phyloP scores from a whole-genome alignment of 2,797 vertebrate genomes.

The Melopsittacus undulatus region DNA sequence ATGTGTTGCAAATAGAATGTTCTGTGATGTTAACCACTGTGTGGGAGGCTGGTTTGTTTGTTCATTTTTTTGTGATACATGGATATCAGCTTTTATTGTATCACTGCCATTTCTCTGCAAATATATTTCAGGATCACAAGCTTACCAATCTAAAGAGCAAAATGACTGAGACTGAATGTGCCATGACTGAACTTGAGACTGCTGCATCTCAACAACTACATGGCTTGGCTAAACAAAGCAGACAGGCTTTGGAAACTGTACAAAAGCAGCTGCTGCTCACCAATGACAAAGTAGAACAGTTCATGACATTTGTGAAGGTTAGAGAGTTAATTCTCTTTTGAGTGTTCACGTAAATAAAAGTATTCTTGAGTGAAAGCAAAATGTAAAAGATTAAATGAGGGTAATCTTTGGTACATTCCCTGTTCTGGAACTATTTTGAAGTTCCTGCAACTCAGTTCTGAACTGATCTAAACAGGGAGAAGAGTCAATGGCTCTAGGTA shows the following conservation, averaged over 20 bases:
- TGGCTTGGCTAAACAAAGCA: slow-evolving; percentile 84
- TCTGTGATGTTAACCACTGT: not conserved
- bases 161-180: slow-evolving; percentile 79
- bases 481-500: not conserved
- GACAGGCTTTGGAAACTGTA: slow-evolving; percentile 80
- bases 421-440: not conserved
- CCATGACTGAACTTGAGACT: slow-evolving; percentile 82
- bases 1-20: not conserved
- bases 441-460: not conserved
- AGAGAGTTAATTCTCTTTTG: slow-evolving; percentile 13
- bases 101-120: not conserved
- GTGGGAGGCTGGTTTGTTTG: not conserved
- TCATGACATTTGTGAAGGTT: slow-evolving; percentile 88
- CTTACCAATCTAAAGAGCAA: slow-evolving; percentile 79
- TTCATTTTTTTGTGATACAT: not conserved
- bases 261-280: slow-evolving; percentile 81
- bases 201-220: slow-evolving; percentile 84
- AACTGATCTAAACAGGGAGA: not conserved
- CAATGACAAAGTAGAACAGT: slow-evolving; percentile 83
- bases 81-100: not conserved
- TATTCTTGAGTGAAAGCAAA: not conserved
- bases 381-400: not conserved
- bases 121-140: slow-evolving; percentile 79
- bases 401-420: not conserved
- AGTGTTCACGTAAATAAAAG: not conserved